These are phyloP conservation scores for Forbesichthys papilliferus DNA, from an alignment of 2,113 vertebrate species.

Conservation along the genomic window DNA sequence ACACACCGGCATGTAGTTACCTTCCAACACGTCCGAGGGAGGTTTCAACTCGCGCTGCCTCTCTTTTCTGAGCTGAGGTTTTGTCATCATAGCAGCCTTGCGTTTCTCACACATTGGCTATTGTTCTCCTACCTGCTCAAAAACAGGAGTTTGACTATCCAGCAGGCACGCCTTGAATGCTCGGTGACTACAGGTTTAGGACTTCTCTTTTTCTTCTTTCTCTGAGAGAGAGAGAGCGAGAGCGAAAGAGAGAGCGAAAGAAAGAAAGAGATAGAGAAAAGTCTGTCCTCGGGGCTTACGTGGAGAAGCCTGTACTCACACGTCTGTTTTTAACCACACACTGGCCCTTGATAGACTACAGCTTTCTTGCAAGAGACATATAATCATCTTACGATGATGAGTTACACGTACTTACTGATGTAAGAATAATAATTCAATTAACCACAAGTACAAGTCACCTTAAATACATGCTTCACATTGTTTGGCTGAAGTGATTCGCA, in stretches of 20 bases:
- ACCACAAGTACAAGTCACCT: constrained; percentile 19
- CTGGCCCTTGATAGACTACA: constrained; percentile 40
- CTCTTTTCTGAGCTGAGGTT: constrained; percentile 17
- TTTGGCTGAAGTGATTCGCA: background rate
- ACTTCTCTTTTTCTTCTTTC: constrained; percentile 41
- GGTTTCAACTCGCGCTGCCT: constrained; percentile 9
- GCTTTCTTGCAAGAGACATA: constrained; percentile 36
- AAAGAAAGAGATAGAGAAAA: constrained; percentile 28
- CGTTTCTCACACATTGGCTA: constrained; percentile 32
- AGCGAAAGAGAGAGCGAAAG: too few species aligned
- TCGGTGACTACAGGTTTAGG: constrained; percentile 25
- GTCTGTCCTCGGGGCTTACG: constrained; percentile 49
- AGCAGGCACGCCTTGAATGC: constrained; percentile 44
- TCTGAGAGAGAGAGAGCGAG: too few species aligned
- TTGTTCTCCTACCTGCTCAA: constrained; percentile 27
- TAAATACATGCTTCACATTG: constrained; percentile 6
- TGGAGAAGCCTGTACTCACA: constrained; percentile 60
- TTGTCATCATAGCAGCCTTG: constrained; percentile 5
- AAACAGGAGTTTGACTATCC: constrained; percentile 10
- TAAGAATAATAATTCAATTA: constrained; percentile 30
- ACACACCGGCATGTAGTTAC: constrained; percentile 60
- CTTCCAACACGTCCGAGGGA: constrained; percentile 38
- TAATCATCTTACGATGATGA: constrained; percentile 55
- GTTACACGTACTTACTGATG: constrained; percentile 35
- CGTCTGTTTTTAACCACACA: constrained; percentile 64